phyloP scores from a whole-genome alignment of 1,140 invertebrate genomes.

The Patella vulgata region DNA sequence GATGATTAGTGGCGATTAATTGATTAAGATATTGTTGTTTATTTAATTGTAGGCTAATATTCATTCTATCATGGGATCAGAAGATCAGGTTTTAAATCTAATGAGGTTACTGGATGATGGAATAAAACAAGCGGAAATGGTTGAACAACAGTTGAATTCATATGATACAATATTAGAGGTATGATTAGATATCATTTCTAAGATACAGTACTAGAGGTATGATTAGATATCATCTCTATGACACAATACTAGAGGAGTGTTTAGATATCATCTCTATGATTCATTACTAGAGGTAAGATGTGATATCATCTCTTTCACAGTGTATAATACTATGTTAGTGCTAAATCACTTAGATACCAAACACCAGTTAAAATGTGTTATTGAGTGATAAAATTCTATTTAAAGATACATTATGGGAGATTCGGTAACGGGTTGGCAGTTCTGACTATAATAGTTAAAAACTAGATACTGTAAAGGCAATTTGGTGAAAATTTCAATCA shows the following conservation, averaged over 20 bases:
- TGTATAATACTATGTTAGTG: no score
- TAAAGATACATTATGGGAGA: no score
- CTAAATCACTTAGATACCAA: no score
- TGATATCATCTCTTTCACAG: not conserved
- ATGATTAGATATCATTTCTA: slow-evolving; percentile 55
- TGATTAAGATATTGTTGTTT: not conserved
- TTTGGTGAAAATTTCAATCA: no score
- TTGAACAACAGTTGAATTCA: slow-evolving; percentile 64
- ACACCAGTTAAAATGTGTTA: no score
- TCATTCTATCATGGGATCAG: slow-evolving; percentile 85
- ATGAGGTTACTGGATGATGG: slow-evolving; percentile 83
- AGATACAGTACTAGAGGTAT: slow-evolving; percentile 63
- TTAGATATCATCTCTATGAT: slow-evolving; percentile 62
- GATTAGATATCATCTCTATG: slow-evolving; percentile 58
- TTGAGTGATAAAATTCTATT: no score
- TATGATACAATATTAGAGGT: slow-evolving; percentile 66
- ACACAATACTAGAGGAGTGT: slow-evolving; percentile 61
- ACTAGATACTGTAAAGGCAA: no score
- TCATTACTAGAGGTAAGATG: slow-evolving; percentile 57
- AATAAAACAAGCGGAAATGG: slow-evolving; percentile 59
- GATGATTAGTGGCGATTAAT: no score
- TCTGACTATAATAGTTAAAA: no score
- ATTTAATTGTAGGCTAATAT: slow-evolving; percentile 77
- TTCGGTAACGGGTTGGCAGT: no score
- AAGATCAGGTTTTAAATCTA: slow-evolving; percentile 82